Evolutionary conservation across 2,888 invertebrate genomes (phyloP).

Genomic region (Lampropteryx suffumata): DNA sequence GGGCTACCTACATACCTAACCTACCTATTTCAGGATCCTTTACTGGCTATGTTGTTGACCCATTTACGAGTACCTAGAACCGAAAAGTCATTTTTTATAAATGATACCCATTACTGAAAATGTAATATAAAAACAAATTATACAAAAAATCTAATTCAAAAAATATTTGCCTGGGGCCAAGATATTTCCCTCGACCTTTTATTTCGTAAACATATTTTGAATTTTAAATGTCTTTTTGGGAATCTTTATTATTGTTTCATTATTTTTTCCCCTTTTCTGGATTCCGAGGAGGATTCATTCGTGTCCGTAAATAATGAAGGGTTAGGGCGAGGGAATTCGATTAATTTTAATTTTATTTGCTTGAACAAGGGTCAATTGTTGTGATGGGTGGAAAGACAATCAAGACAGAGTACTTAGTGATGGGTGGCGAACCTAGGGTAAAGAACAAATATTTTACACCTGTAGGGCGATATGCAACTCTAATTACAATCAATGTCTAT

Average conservation of each 20-base stretch:
- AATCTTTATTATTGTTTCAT: slow-evolving; percentile 40
- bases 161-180: slow-evolving; percentile 9
- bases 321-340: slow-evolving; percentile 21
- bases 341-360: slow-evolving; percentile 19
- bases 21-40: too few species aligned
- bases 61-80: not conserved
- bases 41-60: too few species aligned
- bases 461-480: too few species aligned
- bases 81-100: not conserved
- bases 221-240: slow-evolving; percentile 26
- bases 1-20: too few species aligned
- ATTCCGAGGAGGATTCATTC: slow-evolving; percentile 30
- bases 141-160: slow-evolving; percentile 2
- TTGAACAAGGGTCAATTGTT: not conserved
- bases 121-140: not conserved
- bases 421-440: too few species aligned
- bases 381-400: too few species aligned
- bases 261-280: slow-evolving; percentile 35
- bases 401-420: too few species aligned
- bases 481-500: too few species aligned
- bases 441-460: too few species aligned
- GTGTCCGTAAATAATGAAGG: slow-evolving; percentile 31
- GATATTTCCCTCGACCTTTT: slow-evolving; percentile 9
- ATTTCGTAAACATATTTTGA: slow-evolving; percentile 23
- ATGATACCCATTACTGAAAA: too few species aligned